Evolutionary conservation across 2,888 invertebrate species (phyloP).

Genomic region (Margaritifera margaritifera): DNA sequence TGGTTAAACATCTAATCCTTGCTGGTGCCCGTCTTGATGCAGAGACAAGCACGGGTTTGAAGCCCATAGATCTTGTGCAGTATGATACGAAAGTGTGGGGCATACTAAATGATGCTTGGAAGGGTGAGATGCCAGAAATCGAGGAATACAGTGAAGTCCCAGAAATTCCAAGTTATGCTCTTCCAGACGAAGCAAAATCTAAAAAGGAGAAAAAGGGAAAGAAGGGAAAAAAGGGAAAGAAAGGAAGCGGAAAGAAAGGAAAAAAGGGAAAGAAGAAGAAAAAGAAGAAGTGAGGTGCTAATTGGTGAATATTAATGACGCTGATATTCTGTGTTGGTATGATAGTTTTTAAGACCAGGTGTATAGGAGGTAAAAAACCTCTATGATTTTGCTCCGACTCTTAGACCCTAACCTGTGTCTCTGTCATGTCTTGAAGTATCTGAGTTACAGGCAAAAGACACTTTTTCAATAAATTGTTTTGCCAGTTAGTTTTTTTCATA

Average conservation of each 20-base stretch:
- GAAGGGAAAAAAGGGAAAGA: constrained; percentile 37
- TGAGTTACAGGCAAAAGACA: too few species aligned
- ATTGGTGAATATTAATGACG: neutral
- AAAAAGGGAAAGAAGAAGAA: constrained; percentile 48
- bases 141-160: constrained; percentile 57
- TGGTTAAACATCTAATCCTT: constrained; percentile 56
- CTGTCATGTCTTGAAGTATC: too few species aligned
- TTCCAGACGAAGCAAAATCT: constrained; percentile 47
- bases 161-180: constrained; percentile 51
- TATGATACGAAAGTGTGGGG: constrained; percentile 51
- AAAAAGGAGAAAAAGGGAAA: constrained; percentile 45
- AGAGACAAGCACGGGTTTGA: constrained; percentile 43
- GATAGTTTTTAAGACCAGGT: too few species aligned
- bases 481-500: too few species aligned
- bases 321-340: neutral
- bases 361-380: too few species aligned
- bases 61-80: constrained; percentile 48
- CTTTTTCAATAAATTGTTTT: too few species aligned
- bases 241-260: constrained; percentile 30
- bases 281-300: constrained; percentile 27
- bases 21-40: constrained; percentile 51
- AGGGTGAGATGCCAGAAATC: constrained; percentile 57
- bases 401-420: too few species aligned
- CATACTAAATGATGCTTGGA: constrained; percentile 46
- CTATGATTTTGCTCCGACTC: too few species aligned